These are phyloP conservation scores for Linepithema humile DNA, from an alignment of 1,140 invertebrate species.

Conservation along the genomic window DNA sequence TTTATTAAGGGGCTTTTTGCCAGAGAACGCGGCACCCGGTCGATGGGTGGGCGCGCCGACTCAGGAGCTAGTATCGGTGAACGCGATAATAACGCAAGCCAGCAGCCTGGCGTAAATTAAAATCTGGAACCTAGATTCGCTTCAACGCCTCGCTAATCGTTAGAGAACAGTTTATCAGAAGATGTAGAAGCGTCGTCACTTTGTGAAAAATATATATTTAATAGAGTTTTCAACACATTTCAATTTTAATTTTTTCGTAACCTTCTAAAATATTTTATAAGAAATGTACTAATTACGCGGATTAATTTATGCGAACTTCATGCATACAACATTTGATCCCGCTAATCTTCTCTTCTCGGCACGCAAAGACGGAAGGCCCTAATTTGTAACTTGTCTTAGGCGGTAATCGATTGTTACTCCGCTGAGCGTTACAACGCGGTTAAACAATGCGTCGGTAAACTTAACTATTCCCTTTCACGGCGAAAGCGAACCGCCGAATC, in stretches of 20 bases:
- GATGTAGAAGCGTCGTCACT: not conserved
- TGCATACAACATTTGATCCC: not conserved
- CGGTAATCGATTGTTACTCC: slow-evolving; percentile 46
- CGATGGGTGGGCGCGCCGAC: not conserved
- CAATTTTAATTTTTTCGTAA: not conserved
- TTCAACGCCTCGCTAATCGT: slow-evolving; percentile 9
- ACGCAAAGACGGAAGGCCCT: slow-evolving; percentile 4
- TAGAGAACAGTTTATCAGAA: not conserved
- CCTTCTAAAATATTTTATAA: not conserved
- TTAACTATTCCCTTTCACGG: slow-evolving; percentile 42
- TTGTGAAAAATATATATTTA: not conserved
- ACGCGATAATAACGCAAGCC: slow-evolving; percentile 6
- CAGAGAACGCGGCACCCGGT: not conserved
- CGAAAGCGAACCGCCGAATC: slow-evolving; percentile 47
- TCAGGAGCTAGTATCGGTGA: not conserved
- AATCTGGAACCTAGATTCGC: slow-evolving; percentile 19
- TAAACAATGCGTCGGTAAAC: slow-evolving; percentile 48
- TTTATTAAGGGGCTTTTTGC: slow-evolving; percentile 62
- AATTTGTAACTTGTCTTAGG: slow-evolving; percentile 51
- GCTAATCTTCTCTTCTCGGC: not conserved
- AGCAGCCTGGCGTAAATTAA: slow-evolving; percentile 43
- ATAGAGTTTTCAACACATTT: not conserved
- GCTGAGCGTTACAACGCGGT: slow-evolving; percentile 28
- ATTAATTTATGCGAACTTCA: slow-evolving; percentile 6
- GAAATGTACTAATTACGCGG: not conserved